Base-by-base conservation (phyloP, 2,797 vertebrate species). In the Falco rusticolus region DNA sequence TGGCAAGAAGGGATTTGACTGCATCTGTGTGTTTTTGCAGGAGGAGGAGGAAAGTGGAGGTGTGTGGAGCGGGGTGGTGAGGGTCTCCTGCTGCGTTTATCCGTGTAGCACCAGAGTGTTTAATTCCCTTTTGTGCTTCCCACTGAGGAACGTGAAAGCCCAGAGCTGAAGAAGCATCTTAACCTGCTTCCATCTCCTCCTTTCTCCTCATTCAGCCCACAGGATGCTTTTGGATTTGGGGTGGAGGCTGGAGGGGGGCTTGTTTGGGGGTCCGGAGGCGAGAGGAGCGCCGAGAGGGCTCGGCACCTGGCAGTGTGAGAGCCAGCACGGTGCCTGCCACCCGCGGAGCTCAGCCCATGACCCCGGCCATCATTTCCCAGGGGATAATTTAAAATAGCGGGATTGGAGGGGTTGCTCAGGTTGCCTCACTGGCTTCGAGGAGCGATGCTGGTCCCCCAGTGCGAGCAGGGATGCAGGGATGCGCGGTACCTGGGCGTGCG, bases 311-410 rank as follows among this genome's bases (percentile, higher is more conserved):
- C 66, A 45, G 50, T 5, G 33, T 43, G 3, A 18, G 72, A 2
- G 13, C 21, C 64, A 28, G 70, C 45, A 7, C 14, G 10, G 24
- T 10, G 28, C 75, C 77, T 3, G 14, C 50, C 21, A 80, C 68
- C 63, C 18, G 0, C 0, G 5, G 51, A 33, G 76, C 80, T 68
- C 57, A 26, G 61, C 56, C 56, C 5, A 2, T 1, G 1, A 18
- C 31, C 39, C 39, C 29, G 45, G 31, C 4, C 0, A 31, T 33
- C 26, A 0, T 21, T 26, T 74, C 64, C 41, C 9, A 10, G 39
- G 33, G 2, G 57, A 48, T 34, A 12, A 60, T 31, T 1, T 14
- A 20, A 33, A 59, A 1, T 1, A 2, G 3, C 0, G 9, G 34
- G 39, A 66, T 56, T n/a, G 0, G 28, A 63, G 48, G 53, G 34